Percentiles rank a stretch among this genome's conserved stretches.
These are phyloP conservation scores for Himalopsyche phryganea DNA, from an alignment of 1,140 invertebrate genomes.

Conservation along the genomic window DNA sequence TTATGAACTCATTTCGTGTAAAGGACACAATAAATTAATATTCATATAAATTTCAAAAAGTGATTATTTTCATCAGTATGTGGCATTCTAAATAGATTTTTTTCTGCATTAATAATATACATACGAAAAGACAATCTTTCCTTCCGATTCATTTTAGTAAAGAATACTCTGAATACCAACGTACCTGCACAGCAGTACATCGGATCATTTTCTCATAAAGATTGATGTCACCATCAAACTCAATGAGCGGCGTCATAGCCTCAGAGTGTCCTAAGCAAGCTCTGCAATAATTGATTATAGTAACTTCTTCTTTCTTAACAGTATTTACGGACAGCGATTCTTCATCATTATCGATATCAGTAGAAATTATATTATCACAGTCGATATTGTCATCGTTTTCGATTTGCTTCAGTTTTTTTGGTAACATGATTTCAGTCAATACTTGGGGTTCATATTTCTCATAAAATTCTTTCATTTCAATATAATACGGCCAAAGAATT, in stretches of 20 bases:
- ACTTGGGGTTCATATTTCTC: slow-evolving; percentile 18
- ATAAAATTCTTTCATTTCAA: slow-evolving; percentile 39
- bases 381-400: neutral
- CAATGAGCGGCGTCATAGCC: slow-evolving; percentile 39
- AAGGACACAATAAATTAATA: too few species aligned
- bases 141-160: too few species aligned
- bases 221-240: neutral
- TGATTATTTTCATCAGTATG: too few species aligned
- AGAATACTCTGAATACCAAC: neutral
- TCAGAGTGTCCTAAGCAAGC: slow-evolving; percentile 39
- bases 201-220: slow-evolving; percentile 18
- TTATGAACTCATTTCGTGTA: too few species aligned
- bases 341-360: neutral
- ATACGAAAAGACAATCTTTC: too few species aligned
- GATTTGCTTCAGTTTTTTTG: slow-evolving; percentile 17
- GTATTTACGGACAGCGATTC: slow-evolving; percentile 19
- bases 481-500: slow-evolving; percentile 43
- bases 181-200: slow-evolving; percentile 25
- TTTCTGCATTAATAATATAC: too few species aligned
- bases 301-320: slow-evolving; percentile 32
- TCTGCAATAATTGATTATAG: slow-evolving; percentile 37
- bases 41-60: too few species aligned
- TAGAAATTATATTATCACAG: neutral
- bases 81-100: too few species aligned
- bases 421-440: slow-evolving; percentile 9